phyloP scores from a whole-genome alignment of 2,888 invertebrate genomes.

The Osmoderma eremita region DNA sequence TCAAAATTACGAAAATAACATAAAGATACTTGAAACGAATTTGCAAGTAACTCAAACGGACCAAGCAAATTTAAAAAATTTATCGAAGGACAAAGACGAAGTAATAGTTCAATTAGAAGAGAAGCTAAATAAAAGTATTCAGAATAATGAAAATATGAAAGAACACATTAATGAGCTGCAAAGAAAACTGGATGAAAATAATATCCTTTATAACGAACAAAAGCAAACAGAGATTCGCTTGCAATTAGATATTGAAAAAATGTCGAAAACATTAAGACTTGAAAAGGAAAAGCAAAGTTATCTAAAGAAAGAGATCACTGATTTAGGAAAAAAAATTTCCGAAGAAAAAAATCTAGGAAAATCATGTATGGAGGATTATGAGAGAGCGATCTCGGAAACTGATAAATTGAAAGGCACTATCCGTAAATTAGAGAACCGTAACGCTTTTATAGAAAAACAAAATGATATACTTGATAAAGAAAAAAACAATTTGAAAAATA shows the following conservation, averaged over 20 bases:
- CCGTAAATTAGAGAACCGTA: conserved; percentile 4
- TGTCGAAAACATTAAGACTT: neutral
- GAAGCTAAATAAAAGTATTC: neutral
- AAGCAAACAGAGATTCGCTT: conserved; percentile 15
- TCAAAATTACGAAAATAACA: conserved; percentile 1
- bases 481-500: conserved; percentile 10
- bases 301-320: conserved; percentile 2
- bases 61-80: conserved; percentile 2
- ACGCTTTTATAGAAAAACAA: conserved; percentile 4
- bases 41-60: neutral
- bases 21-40: conserved; percentile 17
- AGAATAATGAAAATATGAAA: conserved; percentile 7
- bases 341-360: conserved; percentile 3
- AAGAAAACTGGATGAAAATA: neutral
- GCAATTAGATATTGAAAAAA: neutral
- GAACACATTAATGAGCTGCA: conserved; percentile 5
- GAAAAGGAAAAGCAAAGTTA: conserved; percentile 6
- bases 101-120: conserved; percentile 6
- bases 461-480: conserved; percentile 20
- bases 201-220: neutral
- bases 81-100: conserved; percentile 3
- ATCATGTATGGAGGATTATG: neutral
- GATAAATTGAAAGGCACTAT: neutral
- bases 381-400: neutral
- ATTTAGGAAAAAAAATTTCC: conserved; percentile 11